A percentile compares a stretch with the other conserved stretches of the same genome.
These are phyloP conservation scores for Chloroceryle amazona DNA, from an alignment of 2,797 vertebrate genomes.

Conservation along the genomic window DNA sequence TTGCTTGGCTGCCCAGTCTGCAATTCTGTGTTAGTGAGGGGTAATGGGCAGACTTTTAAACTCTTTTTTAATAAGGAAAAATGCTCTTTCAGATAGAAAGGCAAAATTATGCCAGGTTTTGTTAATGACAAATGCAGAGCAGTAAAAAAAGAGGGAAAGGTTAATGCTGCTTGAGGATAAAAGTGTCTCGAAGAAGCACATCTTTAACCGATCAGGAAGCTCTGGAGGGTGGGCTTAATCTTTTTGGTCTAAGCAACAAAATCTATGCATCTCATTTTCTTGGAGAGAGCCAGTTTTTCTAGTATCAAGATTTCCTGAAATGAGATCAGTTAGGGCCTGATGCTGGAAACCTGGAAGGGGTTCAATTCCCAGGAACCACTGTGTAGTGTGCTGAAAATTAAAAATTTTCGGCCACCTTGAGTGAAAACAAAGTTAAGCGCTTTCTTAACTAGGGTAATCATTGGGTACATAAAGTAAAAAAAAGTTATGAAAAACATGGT, in stretches of 20 bases:
- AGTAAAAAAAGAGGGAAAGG: neutral
- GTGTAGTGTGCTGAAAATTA: no score
- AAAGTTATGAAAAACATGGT: neutral
- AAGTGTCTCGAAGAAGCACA: neutral
- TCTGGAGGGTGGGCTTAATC: neutral
- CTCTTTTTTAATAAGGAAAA: neutral
- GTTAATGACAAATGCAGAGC: neutral
- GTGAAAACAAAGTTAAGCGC: neutral
- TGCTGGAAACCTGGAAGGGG: neutral
- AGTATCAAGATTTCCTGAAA: neutral
- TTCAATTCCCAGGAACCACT: neutral
- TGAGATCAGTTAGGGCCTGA: neutral
- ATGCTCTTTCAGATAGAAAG: neutral
- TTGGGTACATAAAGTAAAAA: neutral
- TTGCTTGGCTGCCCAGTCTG: neutral
- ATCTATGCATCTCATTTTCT: neutral
- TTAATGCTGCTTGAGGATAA: neutral
- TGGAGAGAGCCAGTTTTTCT: conserved; percentile 27
- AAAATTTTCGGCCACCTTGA: neutral
- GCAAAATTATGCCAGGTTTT: neutral
- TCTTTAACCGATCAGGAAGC: conserved; percentile 50
- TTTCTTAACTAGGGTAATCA: neutral
- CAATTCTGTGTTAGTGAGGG: neutral
- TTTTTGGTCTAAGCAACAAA: neutral
- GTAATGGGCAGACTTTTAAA: neutral